Conservation (phyloP, 1,140 invertebrate genomes). For the Neuroterus valhalla region DNA sequence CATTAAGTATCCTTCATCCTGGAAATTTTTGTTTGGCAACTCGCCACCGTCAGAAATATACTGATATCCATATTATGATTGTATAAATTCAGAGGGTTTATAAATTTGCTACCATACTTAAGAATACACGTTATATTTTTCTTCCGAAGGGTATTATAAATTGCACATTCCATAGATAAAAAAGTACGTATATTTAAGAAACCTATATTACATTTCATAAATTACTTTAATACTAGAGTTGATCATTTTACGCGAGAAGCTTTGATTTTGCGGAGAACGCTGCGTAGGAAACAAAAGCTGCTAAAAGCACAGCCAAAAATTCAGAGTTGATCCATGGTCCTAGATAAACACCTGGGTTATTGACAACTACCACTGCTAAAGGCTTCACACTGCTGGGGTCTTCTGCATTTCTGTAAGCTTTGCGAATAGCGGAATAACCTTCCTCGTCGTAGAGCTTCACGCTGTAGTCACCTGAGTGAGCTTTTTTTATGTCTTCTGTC, state of each 20-base stretch:
- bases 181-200: slow-evolving; percentile 14
- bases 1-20: slow-evolving; percentile 78
- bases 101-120: background rate
- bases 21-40: slow-evolving; percentile 80
- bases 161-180: slow-evolving; percentile 1
- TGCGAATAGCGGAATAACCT: slow-evolving; percentile 87
- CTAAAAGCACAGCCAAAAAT: slow-evolving; percentile 87
- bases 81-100: background rate
- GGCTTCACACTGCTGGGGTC: slow-evolving; percentile 82
- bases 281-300: slow-evolving; percentile 88
- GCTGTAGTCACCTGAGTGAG: slow-evolving; percentile 85
- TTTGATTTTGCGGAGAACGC: slow-evolving; percentile 90
- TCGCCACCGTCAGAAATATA: slow-evolving; percentile 79
- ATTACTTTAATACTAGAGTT: slow-evolving; percentile 34
- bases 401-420: slow-evolving; percentile 83
- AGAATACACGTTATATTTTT: background rate
- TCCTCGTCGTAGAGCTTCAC: slow-evolving; percentile 94
- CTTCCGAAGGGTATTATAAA: background rate
- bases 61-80: slow-evolving; percentile 58
- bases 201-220: slow-evolving; percentile 43
- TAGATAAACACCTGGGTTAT: slow-evolving; percentile 90
- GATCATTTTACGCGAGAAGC: slow-evolving; percentile 78
- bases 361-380: slow-evolving; percentile 84
- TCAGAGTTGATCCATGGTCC: slow-evolving; percentile 95
- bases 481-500: slow-evolving; percentile 89